Evolutionary conservation across 1,140 invertebrate genomes (phyloP), one percentile per base, ranked within the genome.

Genomic region (Musca domestica): DNA sequence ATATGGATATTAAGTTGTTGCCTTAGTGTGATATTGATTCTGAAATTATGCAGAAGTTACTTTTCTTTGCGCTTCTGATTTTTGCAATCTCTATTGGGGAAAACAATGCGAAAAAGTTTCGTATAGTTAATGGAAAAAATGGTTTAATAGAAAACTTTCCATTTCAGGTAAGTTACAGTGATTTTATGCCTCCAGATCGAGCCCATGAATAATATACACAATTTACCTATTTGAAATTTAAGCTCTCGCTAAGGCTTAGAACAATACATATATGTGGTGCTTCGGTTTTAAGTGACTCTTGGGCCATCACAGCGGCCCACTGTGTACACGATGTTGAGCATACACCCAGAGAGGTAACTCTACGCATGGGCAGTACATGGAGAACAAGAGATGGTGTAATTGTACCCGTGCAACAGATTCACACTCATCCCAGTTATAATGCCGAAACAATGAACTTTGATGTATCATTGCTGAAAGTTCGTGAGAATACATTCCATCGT

Each of bases 301-400:
- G 78, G 77, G 76, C 79, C 6, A 75, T 82, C n/a, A 82, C 80
- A 3, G 81, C 81, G 9, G 78, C 81, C 7, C 81, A 82, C 30
- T 82, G 81, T 64, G 54, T 81, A 9, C 73, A 77, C 49, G 73
- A 71, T 0, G 74, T 76, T 23, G 77, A 80, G 49, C 64, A 48
- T 20, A 47, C 66, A 14, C 76, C 78, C 0, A 69, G 71, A 19
- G 72, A 75, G 51, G 77, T 77, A 22, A 76, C 72, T 0, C 41
- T 80, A n/a, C 77, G 77, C 0, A 69, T 77, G 20, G 66, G 66
- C 10, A 81, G 73, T 52, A 52, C 71, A 0, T 25, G 23, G 46
- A 72, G 74, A 7, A 67, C 69, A 17, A 66, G 67, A 1, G 77
- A 77, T 1, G 79, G 77, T 20, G 73, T 64, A 15, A 67, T 81